Percentiles rank a stretch among this genome's conserved stretches.
phyloP scores from a whole-genome alignment of 2,113 vertebrate species.

The Rhodinocichla rosea region DNA sequence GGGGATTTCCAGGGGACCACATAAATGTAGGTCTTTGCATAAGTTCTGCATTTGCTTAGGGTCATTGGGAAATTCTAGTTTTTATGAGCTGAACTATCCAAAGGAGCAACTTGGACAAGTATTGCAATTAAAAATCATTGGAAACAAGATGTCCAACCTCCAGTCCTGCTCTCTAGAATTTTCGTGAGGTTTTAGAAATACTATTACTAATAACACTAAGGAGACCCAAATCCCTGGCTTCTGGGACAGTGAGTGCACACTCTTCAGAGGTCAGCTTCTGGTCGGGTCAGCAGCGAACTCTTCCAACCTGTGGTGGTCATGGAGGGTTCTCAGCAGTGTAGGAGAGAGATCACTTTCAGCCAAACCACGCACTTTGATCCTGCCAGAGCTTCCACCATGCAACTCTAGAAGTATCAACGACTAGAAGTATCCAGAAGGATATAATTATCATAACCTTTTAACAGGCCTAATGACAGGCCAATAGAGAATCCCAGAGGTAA shows the following conservation, averaged over 20 bases:
- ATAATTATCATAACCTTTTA: neutral
- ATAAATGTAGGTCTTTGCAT: slow-evolving; percentile 24
- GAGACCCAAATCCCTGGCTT: neutral
- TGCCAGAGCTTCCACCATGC: neutral
- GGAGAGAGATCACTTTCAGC: neutral
- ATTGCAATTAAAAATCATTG: neutral
- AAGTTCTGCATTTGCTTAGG: neutral
- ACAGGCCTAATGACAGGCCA: neutral
- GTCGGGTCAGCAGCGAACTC: neutral
- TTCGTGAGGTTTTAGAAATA: neutral
- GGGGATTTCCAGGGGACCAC: neutral
- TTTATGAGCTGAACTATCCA: neutral
- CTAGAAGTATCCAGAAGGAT: neutral
- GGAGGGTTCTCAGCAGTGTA: neutral
- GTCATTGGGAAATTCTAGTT: neutral
- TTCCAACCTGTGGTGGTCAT: neutral
- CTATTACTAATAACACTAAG: neutral
- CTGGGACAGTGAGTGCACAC: neutral
- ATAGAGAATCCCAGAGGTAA: neutral
- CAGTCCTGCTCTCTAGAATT: neutral
- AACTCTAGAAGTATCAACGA: neutral
- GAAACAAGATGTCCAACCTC: neutral
- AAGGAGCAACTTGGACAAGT: neutral
- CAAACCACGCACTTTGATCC: neutral
- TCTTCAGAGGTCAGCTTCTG: neutral